Percentiles rank a stretch among this genome's conserved stretches.
phyloP scores from a whole-genome alignment of 1,140 invertebrate genomes.

The Eupeodes corollae region DNA sequence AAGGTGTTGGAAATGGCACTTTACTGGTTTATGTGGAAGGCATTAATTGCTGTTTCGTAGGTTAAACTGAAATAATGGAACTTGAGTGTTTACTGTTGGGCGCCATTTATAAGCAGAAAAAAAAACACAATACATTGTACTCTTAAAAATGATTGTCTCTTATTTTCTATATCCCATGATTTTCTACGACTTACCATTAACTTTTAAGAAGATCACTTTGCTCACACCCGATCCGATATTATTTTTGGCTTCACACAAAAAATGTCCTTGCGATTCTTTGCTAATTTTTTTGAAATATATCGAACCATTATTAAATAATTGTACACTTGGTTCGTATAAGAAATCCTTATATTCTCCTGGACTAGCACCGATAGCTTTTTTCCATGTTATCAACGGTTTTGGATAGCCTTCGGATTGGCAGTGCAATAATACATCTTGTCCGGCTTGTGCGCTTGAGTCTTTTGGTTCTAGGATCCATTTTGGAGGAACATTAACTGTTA shows the following conservation, averaged over 20 bases:
- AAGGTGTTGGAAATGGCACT: no score
- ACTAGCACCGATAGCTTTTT: slow-evolving; percentile 67
- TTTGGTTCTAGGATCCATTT: slow-evolving; percentile 81
- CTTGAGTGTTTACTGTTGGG: no score
- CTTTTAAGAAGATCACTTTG: slow-evolving; percentile 76
- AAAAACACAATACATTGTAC: no score
- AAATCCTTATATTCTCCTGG: slow-evolving; percentile 80
- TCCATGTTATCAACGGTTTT: slow-evolving; percentile 77
- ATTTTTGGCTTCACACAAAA: slow-evolving; percentile 86
- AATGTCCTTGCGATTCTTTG: slow-evolving; percentile 79
- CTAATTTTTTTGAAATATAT: slow-evolving; percentile 66
- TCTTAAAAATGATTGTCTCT: no score
- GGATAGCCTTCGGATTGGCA: slow-evolving; percentile 88
- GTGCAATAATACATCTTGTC: slow-evolving; percentile 69
- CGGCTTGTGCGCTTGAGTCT: slow-evolving; percentile 74
- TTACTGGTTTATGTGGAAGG: no score
- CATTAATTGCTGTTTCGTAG: no score
- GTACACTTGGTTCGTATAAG: slow-evolving; percentile 58
- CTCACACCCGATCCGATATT: slow-evolving; percentile 77
- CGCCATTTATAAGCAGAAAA: no score
- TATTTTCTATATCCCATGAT: no score
- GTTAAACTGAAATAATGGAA: no score
- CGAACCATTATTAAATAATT: slow-evolving; percentile 69
- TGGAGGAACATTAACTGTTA: slow-evolving; percentile 82
- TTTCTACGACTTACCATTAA: slow-evolving; percentile 57